phyloP scores from a whole-genome alignment of 1,140 invertebrate genomes.

The Pseudomyrmex flavicornis region DNA sequence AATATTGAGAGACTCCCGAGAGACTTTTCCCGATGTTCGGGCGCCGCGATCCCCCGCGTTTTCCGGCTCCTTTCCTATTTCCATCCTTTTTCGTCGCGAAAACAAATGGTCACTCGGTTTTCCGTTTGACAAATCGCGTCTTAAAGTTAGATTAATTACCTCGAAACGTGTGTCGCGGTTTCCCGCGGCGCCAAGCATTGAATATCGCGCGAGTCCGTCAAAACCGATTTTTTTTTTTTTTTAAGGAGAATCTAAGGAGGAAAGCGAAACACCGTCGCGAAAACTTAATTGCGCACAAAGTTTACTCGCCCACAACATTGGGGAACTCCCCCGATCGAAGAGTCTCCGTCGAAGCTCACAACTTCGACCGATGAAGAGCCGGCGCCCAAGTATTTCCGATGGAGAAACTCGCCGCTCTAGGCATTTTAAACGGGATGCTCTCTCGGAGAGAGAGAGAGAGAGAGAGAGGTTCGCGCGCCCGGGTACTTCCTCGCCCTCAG shows the following conservation, averaged over 20 bases:
- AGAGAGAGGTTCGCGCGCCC: too few species aligned
- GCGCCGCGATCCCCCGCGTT: slow-evolving; percentile 27
- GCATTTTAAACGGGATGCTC: slow-evolving; percentile 60
- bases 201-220: too few species aligned
- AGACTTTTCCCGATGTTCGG: slow-evolving; percentile 79
- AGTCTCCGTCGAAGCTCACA: slow-evolving; percentile 13
- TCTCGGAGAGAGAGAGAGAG: too few species aligned
- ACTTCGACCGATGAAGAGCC: slow-evolving; percentile 38
- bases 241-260: too few species aligned
- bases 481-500: too few species aligned
- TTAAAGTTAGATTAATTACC: slow-evolving; percentile 27
- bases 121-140: slow-evolving; percentile 16
- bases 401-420: slow-evolving; percentile 43
- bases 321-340: slow-evolving; percentile 4
- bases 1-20: slow-evolving; percentile 81
- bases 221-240: too few species aligned
- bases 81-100: not conserved
- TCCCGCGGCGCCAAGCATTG: not conserved
- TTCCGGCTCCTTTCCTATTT: not conserved
- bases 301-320: slow-evolving; percentile 1
- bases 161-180: not conserved
- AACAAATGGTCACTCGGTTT: not conserved
- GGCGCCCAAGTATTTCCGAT: slow-evolving; percentile 47
- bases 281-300: slow-evolving; percentile 22
- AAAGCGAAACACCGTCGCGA: not conserved